Conservation (phyloP, 1,140 invertebrate genomes). For the Zaprionus capensis region DNA sequence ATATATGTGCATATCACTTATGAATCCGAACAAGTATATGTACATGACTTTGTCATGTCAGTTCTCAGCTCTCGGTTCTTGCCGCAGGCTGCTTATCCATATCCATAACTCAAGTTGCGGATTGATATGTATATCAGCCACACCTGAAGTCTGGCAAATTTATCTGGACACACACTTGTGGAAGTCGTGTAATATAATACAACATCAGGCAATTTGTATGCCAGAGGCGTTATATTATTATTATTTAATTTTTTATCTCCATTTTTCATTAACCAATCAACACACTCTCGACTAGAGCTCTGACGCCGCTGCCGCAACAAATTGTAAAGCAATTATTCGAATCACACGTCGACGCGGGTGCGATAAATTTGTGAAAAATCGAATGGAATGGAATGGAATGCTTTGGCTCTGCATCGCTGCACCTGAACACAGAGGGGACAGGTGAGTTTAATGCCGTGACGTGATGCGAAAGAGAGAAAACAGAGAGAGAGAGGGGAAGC, state of each 20-base stretch:
- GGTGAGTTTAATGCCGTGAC: slow-evolving; percentile 10
- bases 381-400: slow-evolving; percentile 24
- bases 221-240: slow-evolving; percentile 53
- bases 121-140: slow-evolving; percentile 74
- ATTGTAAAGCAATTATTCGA: slow-evolving; percentile 81
- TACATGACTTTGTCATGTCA: slow-evolving; percentile 20
- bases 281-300: slow-evolving; percentile 19
- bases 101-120: slow-evolving; percentile 34
- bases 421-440: slow-evolving; percentile 48
- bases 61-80: slow-evolving; percentile 6
- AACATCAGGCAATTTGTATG: slow-evolving; percentile 67
- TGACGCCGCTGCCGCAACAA: slow-evolving; percentile 35
- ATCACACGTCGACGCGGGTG: slow-evolving; percentile 62
- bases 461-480: neutral
- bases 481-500: neutral
- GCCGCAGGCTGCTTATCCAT: slow-evolving; percentile 14
- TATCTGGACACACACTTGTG: slow-evolving; percentile 30
- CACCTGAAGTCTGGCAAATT: slow-evolving; percentile 68
- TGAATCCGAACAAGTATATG: neutral
- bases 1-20: slow-evolving; percentile 4
- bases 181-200: slow-evolving; percentile 63
- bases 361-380: slow-evolving; percentile 57
- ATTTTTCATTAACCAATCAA: slow-evolving; percentile 42
- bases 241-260: slow-evolving; percentile 60
- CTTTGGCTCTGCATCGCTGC: slow-evolving; percentile 68